phyloP scores from a whole-genome alignment of 2,797 vertebrate species.

The Chlorospingus flavigularis region DNA sequence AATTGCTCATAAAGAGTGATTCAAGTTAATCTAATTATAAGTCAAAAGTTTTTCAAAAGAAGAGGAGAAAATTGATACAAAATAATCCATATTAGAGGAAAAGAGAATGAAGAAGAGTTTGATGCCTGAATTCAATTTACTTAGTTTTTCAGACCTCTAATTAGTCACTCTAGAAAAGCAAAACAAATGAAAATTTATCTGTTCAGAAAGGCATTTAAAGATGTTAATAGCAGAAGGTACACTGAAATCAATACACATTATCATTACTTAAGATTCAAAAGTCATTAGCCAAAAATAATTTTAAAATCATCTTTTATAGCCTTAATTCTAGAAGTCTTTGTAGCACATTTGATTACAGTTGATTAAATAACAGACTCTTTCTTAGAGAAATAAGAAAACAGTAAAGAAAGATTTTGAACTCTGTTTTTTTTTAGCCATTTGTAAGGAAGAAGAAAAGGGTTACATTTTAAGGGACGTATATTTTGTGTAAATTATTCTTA shows the following conservation, averaged over 20 bases:
- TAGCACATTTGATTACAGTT: not conserved
- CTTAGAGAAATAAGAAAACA: not conserved
- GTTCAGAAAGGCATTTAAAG: not conserved
- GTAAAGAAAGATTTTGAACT: not conserved
- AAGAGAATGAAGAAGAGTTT: not conserved
- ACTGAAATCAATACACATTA: not conserved
- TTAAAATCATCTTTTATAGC: not conserved
- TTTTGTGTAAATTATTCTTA: not conserved
- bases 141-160: conserved; percentile 4
- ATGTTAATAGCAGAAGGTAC: not conserved
- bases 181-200: not conserved
- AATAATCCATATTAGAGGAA: not conserved
- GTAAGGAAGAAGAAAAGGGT: not conserved
- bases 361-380: not conserved
- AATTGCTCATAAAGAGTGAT: conserved; percentile 16
- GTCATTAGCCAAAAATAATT: not conserved
- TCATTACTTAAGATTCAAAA: not conserved
- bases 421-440: not conserved
- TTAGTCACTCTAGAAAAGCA: not conserved
- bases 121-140: not conserved
- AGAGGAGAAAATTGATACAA: conserved; percentile 5
- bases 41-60: not conserved
- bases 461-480: not conserved
- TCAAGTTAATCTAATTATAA: conserved; percentile 30
- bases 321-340: not conserved